Evolutionary conservation across 2,888 invertebrate genomes (phyloP).

Genomic region (Allygus modestus): DNA sequence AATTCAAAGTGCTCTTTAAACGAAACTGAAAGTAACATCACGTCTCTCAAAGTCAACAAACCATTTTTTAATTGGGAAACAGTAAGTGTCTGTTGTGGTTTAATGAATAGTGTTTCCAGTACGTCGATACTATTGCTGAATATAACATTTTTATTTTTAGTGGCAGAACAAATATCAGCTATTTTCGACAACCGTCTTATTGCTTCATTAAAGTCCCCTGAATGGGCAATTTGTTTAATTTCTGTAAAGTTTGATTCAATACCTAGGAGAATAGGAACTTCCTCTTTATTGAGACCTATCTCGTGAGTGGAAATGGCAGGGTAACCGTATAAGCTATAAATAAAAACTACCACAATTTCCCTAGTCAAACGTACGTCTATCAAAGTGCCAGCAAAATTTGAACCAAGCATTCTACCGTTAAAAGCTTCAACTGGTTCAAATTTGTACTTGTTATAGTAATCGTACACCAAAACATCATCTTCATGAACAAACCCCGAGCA

Average conservation of each 20-base stretch:
- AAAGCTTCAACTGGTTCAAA: neutral
- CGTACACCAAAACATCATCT: neutral
- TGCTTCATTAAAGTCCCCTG: neutral
- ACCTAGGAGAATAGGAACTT: neutral
- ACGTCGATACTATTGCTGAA: too few species aligned
- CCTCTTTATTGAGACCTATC: neutral
- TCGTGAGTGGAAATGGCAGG: neutral
- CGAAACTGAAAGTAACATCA: too few species aligned
- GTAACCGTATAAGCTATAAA: neutral
- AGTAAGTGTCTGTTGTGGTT: too few species aligned
- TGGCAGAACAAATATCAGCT: neutral
- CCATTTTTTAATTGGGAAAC: too few species aligned
- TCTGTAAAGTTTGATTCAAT: neutral
- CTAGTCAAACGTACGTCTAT: neutral
- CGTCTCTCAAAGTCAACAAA: too few species aligned
- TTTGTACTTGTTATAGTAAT: neutral
- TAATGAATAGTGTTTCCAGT: too few species aligned
- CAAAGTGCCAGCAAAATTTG: neutral
- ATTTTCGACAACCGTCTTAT: neutral
- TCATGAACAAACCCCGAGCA: neutral
- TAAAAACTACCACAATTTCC: neutral
- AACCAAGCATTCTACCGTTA: neutral
- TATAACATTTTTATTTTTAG: neutral
- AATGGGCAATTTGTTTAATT: neutral
- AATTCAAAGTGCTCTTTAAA: too few species aligned